phyloP scores from a whole-genome alignment of 2,888 invertebrate species.

The Trimorus sp. region DNA sequence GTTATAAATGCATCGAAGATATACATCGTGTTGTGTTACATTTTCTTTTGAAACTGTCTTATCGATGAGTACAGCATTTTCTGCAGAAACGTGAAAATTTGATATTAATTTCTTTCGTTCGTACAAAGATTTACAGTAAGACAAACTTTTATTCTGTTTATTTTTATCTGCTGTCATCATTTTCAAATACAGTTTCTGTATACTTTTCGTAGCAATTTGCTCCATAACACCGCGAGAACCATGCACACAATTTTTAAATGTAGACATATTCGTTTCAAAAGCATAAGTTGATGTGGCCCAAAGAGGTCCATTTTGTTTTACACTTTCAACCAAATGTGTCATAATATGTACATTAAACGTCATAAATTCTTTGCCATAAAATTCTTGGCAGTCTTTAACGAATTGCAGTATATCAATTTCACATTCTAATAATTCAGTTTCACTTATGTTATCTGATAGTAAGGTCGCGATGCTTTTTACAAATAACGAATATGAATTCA shows the following conservation, averaged over 20 bases:
- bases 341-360: conserved; percentile 61
- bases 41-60: neutral
- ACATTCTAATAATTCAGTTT: conserved; percentile 51
- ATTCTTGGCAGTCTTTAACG: conserved; percentile 49
- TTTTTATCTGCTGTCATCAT: neutral
- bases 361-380: conserved; percentile 52
- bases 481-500: conserved; percentile 14
- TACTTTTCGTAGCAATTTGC: conserved; percentile 32
- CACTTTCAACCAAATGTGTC: conserved; percentile 49
- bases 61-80: neutral
- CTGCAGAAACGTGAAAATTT: neutral
- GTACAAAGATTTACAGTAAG: neutral
- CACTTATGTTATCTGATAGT: conserved; percentile 32
- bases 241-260: conserved; percentile 35
- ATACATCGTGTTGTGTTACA: neutral
- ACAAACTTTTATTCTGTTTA: neutral
- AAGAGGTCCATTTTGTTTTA: conserved; percentile 54
- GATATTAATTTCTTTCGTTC: neutral
- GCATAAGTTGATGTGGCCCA: conserved; percentile 61
- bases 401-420: conserved; percentile 50
- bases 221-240: conserved; percentile 32
- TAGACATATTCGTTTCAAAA: conserved; percentile 51
- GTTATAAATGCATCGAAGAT: neutral
- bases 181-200: neutral
- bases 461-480: conserved; percentile 36